phyloP scores from a whole-genome alignment of 2,888 invertebrate genomes.

The Phortica okadai region DNA sequence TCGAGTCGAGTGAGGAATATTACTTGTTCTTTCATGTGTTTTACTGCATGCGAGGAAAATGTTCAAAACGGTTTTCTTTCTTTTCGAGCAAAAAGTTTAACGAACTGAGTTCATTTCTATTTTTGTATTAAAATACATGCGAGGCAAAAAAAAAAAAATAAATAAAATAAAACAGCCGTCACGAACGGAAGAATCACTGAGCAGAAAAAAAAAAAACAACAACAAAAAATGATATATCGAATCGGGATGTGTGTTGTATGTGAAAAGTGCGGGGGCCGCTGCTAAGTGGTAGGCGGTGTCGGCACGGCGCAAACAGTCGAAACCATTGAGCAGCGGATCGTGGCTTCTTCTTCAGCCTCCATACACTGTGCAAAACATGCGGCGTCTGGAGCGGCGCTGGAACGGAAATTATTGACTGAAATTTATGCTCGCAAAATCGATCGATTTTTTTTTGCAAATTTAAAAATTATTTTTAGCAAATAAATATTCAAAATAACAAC shows the following conservation, averaged over 20 bases:
- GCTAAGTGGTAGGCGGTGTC: constrained; percentile 10
- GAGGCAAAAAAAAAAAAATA: constrained; percentile 27
- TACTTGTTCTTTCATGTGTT: background rate
- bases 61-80: constrained; percentile 22
- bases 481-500: too few species aligned
- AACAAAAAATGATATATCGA: constrained; percentile 33
- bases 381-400: background rate
- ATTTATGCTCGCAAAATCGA: background rate
- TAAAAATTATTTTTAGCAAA: too few species aligned
- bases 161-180: constrained; percentile 37
- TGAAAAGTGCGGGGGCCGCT: background rate
- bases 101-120: constrained; percentile 77
- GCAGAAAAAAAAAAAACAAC: constrained; percentile 16
- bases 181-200: constrained; percentile 8
- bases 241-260: background rate
- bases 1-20: constrained; percentile 10
- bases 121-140: constrained; percentile 69
- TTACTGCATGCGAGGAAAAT: background rate
- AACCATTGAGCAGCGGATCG: background rate
- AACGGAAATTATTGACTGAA: background rate
- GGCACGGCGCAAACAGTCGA: background rate
- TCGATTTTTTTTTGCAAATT: too few species aligned
- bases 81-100: constrained; percentile 72
- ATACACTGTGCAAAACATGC: constrained; percentile 14
- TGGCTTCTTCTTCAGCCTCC: too few species aligned